Base-by-base conservation (phyloP, 1,140 invertebrate species). In the Panulirus ornatus region DNA sequence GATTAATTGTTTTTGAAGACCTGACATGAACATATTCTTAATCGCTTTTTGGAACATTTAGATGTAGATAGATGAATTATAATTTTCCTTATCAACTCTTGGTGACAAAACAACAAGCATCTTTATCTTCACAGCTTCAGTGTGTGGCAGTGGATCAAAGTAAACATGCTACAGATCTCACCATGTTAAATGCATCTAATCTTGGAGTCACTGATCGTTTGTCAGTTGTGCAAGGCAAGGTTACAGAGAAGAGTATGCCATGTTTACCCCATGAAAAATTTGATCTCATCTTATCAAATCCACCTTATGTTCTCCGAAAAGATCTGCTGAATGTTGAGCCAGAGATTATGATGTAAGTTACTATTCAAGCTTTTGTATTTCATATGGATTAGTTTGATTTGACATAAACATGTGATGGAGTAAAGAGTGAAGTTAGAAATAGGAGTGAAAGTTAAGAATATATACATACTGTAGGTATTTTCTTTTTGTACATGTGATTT, bases 201-300 rank as follows among this genome's bases (percentile, higher is more conserved):
- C 90, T 95, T 36, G 92, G 94, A 1, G 88, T 96, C 40, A 86
- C 93, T 1, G 89, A 95, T 36, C 92, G 94, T 22, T 92, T 96
- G 6, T 91, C 93, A 70, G 93, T 96, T 14, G 88, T 95, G 83
- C 94, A 94, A 93, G 95, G 93, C 91, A 94, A 92, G 16, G 93
- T 96, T 88, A 93, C 93, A 44, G 92, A 94, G 34, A 92, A 94
- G 84, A 94, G 93, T 5, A 93, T 81, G 30, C 78, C 71, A 27
- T 1, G 44, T 30, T 66, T 91, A n/a, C 91, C 90, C 5, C 51
- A 34, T 44, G 91, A 93, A 6, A 93, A 93, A 83, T 96, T 95
- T 92, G 95, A 96, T 93, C 92, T 96, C 38, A 95, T 96, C 34
- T 94, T 96, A 58, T 95, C 95, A 54, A 96, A 96, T 94, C 96